Conservation (phyloP, 2,888 invertebrate species). For the Xylocampa areola region DNA sequence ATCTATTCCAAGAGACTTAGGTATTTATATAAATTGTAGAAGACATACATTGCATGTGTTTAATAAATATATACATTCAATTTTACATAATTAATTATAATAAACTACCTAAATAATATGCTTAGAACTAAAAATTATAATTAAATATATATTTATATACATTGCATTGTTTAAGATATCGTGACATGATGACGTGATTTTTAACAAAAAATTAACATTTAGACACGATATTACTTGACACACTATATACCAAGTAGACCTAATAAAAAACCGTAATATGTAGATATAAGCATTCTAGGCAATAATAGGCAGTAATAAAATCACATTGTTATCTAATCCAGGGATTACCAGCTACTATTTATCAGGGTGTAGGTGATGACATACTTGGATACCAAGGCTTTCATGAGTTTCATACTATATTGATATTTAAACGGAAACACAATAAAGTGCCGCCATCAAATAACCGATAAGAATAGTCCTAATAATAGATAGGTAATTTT, state of each 20-base stretch:
- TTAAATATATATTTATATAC: too few relatives aligned
- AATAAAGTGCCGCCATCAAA: constrained; percentile 71
- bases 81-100: too few relatives aligned
- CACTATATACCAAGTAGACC: neutral
- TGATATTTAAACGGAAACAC: constrained; percentile 56
- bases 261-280: neutral
- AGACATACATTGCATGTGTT: too few relatives aligned
- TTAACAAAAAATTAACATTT: too few relatives aligned
- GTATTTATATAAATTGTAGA: too few relatives aligned
- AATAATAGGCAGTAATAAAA: constrained; percentile 42
- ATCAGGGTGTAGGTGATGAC: constrained; percentile 34
- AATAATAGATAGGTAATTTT: constrained; percentile 46
- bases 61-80: too few relatives aligned
- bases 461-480: constrained; percentile 49
- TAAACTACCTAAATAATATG: too few relatives aligned
- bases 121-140: too few relatives aligned
- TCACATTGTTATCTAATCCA: constrained; percentile 43
- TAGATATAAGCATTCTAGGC: constrained; percentile 31
- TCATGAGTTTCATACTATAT: constrained; percentile 43
- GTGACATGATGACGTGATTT: too few relatives aligned
- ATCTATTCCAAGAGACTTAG: too few relatives aligned
- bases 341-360: constrained; percentile 49
- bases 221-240: too few relatives aligned
- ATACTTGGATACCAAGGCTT: constrained; percentile 43
- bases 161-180: too few relatives aligned